Percentiles rank a stretch among this genome's conserved stretches.
These are phyloP conservation scores for Callyntrura guangdongensis DNA, from an alignment of 2,888 invertebrate genomes.

Conservation along the genomic window DNA sequence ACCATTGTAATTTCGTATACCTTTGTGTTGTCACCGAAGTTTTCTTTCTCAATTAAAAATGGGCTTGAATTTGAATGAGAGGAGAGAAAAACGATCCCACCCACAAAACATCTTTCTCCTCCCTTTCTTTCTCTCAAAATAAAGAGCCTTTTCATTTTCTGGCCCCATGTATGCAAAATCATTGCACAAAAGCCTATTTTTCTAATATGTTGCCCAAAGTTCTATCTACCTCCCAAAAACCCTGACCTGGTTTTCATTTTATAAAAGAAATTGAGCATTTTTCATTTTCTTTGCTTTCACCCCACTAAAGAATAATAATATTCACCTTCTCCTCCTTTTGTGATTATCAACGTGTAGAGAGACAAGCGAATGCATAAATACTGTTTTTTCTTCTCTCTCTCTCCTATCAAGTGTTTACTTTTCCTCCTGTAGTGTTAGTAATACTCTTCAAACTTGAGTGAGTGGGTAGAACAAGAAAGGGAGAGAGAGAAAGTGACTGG, in stretches of 20 bases:
- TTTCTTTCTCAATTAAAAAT: no score
- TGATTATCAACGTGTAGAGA: slow-evolving; percentile 11
- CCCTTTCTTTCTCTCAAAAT: background rate
- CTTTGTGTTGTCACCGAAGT: no score
- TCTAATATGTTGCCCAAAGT: no score
- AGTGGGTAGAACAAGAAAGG: background rate
- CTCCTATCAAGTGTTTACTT: slow-evolving; percentile 34
- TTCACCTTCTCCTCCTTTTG: background rate
- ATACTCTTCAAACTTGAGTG: background rate
- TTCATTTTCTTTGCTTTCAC: no score
- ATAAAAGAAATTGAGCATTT: no score
- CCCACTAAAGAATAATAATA: background rate
- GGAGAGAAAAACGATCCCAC: background rate
- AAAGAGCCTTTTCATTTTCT: background rate
- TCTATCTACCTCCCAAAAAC: no score
- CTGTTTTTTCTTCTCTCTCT: background rate
- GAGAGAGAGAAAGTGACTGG: slow-evolving; percentile 15
- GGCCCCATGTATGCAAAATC: no score
- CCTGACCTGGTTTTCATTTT: no score
- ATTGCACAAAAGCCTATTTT: no score
- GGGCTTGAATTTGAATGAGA: background rate
- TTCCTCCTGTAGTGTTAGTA: slow-evolving; percentile 21
- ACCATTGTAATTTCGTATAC: no score
- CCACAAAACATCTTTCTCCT: background rate
- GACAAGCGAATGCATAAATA: background rate